Evolutionary conservation across 2,888 invertebrate genomes (phyloP).

Genomic region (Drosophila rubida): DNA sequence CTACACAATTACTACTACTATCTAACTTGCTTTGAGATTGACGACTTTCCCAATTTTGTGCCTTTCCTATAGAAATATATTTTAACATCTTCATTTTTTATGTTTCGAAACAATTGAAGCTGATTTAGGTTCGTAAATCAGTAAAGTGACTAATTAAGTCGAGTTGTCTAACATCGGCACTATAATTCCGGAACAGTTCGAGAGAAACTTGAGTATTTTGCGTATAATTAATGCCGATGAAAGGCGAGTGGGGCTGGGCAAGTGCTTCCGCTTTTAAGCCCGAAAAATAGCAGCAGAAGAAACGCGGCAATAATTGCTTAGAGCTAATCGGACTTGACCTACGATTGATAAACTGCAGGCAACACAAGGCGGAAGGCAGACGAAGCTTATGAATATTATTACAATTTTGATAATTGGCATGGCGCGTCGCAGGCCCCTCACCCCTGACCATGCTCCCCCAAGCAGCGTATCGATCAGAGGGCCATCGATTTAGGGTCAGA

Average conservation of each 20-base stretch:
- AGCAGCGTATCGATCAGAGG: constrained; percentile 24
- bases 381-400: constrained; percentile 65
- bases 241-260: not conserved
- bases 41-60: too few relatives aligned
- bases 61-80: too few relatives aligned
- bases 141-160: not conserved
- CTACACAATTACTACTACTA: too few relatives aligned
- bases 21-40: too few relatives aligned
- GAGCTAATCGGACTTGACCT: constrained; percentile 50
- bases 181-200: not conserved
- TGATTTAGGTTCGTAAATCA: not conserved
- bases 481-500: constrained; percentile 57
- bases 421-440: constrained; percentile 39
- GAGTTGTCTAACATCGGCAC: not conserved
- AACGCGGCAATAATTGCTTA: constrained; percentile 32
- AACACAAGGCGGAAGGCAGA: constrained; percentile 13
- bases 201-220: constrained; percentile 8
- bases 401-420: constrained; percentile 84
- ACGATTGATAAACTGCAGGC: constrained; percentile 45
- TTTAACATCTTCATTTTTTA: too few relatives aligned
- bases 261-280: constrained; percentile 18
- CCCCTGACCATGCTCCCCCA: not conserved
- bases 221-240: constrained; percentile 12
- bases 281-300: not conserved
- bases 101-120: too few relatives aligned